Evolutionary conservation across 1,140 invertebrate species (phyloP).

Genomic region (Patella vulgata): DNA sequence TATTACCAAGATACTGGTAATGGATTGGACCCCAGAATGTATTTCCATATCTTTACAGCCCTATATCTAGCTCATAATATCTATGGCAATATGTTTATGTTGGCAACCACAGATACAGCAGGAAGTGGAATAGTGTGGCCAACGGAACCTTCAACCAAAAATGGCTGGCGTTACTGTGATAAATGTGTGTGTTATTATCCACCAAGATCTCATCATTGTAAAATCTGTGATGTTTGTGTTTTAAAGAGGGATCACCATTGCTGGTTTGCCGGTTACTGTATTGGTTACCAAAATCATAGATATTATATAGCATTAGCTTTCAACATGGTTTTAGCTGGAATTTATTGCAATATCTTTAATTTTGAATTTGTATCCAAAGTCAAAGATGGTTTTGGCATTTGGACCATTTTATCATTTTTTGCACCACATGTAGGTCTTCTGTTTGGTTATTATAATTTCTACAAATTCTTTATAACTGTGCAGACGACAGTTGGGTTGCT

Average conservation of each 20-base stretch:
- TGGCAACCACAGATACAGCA: slow-evolving; percentile 34
- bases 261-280: slow-evolving; percentile 87
- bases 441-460: slow-evolving; percentile 40
- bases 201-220: slow-evolving; percentile 83
- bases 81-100: slow-evolving; percentile 43
- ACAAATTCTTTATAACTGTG: slow-evolving; percentile 40
- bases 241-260: slow-evolving; percentile 96
- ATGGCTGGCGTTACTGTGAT: slow-evolving; percentile 43
- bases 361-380: slow-evolving; percentile 39
- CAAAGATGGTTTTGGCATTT: slow-evolving; percentile 37
- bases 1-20: slow-evolving; percentile 23
- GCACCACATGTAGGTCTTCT: slow-evolving; percentile 45
- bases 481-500: slow-evolving; percentile 41
- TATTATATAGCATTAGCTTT: slow-evolving; percentile 87
- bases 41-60: slow-evolving; percentile 18
- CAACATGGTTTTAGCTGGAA: slow-evolving; percentile 71
- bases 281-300: slow-evolving; percentile 89
- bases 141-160: slow-evolving; percentile 2
- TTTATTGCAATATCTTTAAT: slow-evolving; percentile 54
- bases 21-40: slow-evolving; percentile 7
- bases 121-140: slow-evolving; percentile 15
- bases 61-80: slow-evolving; percentile 34
- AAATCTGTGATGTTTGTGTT: slow-evolving; percentile 82
- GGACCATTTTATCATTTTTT: slow-evolving; percentile 39
- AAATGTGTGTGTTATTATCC: slow-evolving; percentile 37